These are phyloP conservation scores for Tinamus guttatus DNA, from an alignment of 2,113 vertebrate genomes.

Conservation along the genomic window DNA sequence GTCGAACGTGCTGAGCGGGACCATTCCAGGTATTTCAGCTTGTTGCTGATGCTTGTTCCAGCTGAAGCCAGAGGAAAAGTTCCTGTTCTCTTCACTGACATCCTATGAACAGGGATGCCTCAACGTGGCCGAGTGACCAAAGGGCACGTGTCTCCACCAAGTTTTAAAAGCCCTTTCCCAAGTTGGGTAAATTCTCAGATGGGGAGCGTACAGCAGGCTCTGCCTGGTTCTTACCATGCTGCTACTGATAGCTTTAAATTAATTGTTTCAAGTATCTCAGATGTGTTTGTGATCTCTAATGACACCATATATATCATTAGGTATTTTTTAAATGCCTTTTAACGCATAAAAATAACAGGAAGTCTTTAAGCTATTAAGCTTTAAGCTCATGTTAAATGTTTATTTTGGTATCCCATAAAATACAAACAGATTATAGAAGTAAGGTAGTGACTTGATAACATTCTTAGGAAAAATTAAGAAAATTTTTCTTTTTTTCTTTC, in stretches of 20 bases:
- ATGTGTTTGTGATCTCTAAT: neutral
- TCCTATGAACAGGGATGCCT: neutral
- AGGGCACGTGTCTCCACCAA: neutral
- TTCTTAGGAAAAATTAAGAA: constrained; percentile 2
- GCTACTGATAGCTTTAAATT: neutral
- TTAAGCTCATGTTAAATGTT: neutral
- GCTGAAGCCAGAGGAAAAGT: neutral
- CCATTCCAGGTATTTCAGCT: neutral
- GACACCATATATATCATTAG: neutral
- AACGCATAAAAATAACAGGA: constrained; percentile 45
- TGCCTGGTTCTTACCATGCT: fast-evolving
- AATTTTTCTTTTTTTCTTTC: neutral
- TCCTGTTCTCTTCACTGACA: neutral
- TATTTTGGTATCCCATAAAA: constrained; percentile 1
- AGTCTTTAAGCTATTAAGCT: constrained; percentile 30
- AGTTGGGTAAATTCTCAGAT: neutral
- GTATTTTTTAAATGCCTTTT: constrained; percentile 20
- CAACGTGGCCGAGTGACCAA: neutral
- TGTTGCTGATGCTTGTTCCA: neutral
- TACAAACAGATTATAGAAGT: neutral
- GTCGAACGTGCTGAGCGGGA: constrained; percentile 39
- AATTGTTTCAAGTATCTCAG: neutral
- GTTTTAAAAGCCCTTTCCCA: neutral
- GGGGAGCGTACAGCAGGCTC: neutral
- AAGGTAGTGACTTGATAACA: neutral